Evolutionary conservation across 2,113 vertebrate genomes (phyloP).

Genomic region (Balaenoptera acutorostrata): DNA sequence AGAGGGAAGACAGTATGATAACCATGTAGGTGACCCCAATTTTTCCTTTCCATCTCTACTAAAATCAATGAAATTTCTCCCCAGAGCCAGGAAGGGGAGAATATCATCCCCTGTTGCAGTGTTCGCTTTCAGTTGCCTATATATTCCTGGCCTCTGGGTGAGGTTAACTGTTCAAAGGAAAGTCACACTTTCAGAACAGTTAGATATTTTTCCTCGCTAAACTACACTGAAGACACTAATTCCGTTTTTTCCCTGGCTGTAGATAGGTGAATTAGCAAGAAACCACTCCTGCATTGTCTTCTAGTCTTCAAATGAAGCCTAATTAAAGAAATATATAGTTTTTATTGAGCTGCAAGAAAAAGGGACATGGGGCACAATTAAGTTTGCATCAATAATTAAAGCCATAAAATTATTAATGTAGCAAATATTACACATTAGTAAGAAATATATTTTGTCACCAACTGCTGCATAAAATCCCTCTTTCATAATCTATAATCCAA

Average conservation of each 20-base stretch:
- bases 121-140: background rate
- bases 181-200: slow-evolving; percentile 45
- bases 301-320: slow-evolving; percentile 68
- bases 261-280: slow-evolving; percentile 66
- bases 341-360: slow-evolving; percentile 72
- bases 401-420: slow-evolving; percentile 72
- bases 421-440: slow-evolving; percentile 72
- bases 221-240: slow-evolving; percentile 44
- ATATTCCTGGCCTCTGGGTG: background rate
- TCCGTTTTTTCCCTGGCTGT: slow-evolving; percentile 46
- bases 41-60: slow-evolving; percentile 16
- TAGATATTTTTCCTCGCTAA: slow-evolving; percentile 32
- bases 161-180: slow-evolving; percentile 47
- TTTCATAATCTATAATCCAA: slow-evolving; percentile 56
- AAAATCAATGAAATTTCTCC: slow-evolving; percentile 29
- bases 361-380: slow-evolving; percentile 74
- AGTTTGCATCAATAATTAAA: slow-evolving; percentile 76
- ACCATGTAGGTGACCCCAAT: slow-evolving; percentile 32
- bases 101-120: background rate
- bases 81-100: background rate
- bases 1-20: background rate
- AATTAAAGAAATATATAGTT: slow-evolving; percentile 79
- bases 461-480: slow-evolving; percentile 46
- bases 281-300: slow-evolving; percentile 54
- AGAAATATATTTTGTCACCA: slow-evolving; percentile 72